Evolutionary conservation across 2,113 vertebrate genomes (phyloP), one percentile per base, ranked within the genome.

Genomic region (Ornithorhynchus anatinus): DNA sequence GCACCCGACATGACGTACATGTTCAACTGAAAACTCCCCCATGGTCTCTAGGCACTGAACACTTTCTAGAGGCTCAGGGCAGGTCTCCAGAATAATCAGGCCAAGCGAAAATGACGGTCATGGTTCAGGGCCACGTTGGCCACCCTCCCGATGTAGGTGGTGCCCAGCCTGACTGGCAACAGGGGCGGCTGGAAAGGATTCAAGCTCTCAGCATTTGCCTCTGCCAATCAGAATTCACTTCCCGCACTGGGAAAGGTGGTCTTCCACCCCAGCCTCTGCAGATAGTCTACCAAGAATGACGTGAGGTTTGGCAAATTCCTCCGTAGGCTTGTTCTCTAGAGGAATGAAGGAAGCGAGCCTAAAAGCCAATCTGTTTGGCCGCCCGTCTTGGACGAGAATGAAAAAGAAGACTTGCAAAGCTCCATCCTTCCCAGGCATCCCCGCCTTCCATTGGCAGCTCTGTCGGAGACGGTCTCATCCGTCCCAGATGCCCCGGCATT

Each of bases 401-500:
- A 5, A 38, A 15, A 48, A 10, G 1, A 19, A 60, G 5, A 31
- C 40, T 50, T 50, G 57, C 23, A 45, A 16, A 42, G 8, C 22
- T 59, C 42, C 31, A 52, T 20, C 4, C 23, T 68, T 8, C 9
- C 37, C 0, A 12, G 20, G 3, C 3, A 42, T 14, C 25, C 53
- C 36, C 4, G 56, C 20, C 25, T 65, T 10, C 10, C 38, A 31
- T 58, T 64, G 39, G 36, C 65, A 66, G 6, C 42, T 23, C 42
- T 37, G n/a, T 56, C 43, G 27, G 33, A n/a, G 60, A 54, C 31
- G 53, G 27, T 20, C 10, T 7, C 5, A 19, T 29, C 45, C 38
- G 0, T 22, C 4, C 14, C 6, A 70, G 39, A 5, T 5, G 23
- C 4, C 1, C 0, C 27, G 25, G 1, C 8, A 17, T 20, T 48